Base-by-base conservation (phyloP, 2,888 invertebrate genomes). In the Polyommatus iphigenia region DNA sequence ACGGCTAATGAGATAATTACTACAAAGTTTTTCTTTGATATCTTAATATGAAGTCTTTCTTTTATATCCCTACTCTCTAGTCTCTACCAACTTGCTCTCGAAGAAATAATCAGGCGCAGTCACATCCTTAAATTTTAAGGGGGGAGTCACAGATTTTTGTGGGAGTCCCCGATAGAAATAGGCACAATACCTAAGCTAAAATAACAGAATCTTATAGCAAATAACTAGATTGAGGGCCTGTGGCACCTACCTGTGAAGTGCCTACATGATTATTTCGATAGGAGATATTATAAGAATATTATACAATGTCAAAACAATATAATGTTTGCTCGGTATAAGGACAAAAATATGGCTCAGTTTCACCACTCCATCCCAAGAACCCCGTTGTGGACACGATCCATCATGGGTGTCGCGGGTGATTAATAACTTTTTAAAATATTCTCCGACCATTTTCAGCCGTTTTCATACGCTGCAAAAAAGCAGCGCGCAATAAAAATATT, bases 401-500 rank as follows among this genome's bases (percentile, higher is more conserved):
- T 54, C 75, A 75, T 75, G 54, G 29, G 18, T 75, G 75, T 75
- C 54, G 75, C 54, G 54, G 18, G 75, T 15, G 24, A 29, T 75
- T 29, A 75, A 54, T 75, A 75, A 75, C 54, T 75, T 75, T 75
- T 73, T 73, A 18, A 75, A 75, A 54, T 50, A 75, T 75, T 50
- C 75, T 24, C 7, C 75, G 24, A 54, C 50, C 50, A 75, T 75
- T 54, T 75, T 29, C 46, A 50, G 50, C 13, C 7, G 20, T 24
- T 73, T 20, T 73, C 15, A 24, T 62, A 62, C 62, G 4, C 62
- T 62, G 62, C 62, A 62, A 62, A 24, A 57, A 62, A 24, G 18
- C 54, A 18, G 4, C 54, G 4, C 15, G 50, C 50, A 46, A 50
- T n/a, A 50, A 50, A 50, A 50, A 50, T 50, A 3, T 46, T 46